Conservation (phyloP, 2,113 vertebrate genomes). For the Phalacrocorax aristotelis region DNA sequence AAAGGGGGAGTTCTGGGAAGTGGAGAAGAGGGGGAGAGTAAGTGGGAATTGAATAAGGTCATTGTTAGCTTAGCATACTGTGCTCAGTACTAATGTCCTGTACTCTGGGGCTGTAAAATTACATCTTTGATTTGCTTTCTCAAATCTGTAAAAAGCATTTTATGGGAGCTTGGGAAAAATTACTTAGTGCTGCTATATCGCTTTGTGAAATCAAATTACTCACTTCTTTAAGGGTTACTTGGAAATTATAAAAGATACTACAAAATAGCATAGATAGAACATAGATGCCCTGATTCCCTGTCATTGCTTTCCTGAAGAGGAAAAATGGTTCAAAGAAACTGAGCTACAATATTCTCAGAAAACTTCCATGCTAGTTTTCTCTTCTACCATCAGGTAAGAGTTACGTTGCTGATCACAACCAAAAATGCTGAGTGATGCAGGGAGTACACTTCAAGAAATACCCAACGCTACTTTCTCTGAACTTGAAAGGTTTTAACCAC, state of each 20-base stretch:
- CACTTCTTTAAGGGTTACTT: background rate
- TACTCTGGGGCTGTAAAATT: background rate
- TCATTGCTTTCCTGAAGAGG: background rate
- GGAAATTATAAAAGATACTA: background rate
- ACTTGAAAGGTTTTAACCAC: background rate
- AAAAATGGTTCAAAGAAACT: background rate
- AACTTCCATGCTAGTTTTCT: background rate
- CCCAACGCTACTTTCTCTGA: background rate
- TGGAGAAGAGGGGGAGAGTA: background rate
- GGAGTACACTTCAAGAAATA: background rate
- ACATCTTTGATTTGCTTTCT: background rate
- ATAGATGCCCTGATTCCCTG: background rate
- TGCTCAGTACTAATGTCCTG: background rate
- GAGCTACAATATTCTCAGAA: fast-evolving
- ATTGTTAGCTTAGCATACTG: background rate
- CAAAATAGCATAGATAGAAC: background rate
- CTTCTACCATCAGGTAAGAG: background rate
- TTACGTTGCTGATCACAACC: background rate
- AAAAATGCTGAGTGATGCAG: background rate
- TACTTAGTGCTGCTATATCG: background rate
- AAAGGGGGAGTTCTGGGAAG: background rate
- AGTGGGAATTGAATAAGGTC: background rate
- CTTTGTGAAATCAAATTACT: background rate
- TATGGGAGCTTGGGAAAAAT: background rate
- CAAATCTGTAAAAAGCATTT: background rate